phyloP scores from a whole-genome alignment of 1,140 invertebrate genomes.

The Eufriesea mexicana region DNA sequence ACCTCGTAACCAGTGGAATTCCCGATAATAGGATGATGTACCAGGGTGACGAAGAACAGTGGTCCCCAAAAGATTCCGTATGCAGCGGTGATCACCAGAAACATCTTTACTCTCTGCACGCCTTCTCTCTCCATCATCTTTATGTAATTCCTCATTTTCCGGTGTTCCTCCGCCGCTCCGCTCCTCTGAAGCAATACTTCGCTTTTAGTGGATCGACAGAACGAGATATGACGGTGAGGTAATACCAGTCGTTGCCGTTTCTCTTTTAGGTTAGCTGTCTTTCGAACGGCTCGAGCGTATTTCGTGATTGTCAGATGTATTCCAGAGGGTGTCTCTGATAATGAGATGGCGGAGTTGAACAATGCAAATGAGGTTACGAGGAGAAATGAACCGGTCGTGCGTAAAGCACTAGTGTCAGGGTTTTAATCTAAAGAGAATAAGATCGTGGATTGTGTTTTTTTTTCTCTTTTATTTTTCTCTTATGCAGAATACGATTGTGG shows the following conservation, averaged over 20 bases:
- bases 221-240: background rate
- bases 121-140: conserved; percentile 90
- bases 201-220: conserved; percentile 14
- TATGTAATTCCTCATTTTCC: conserved; percentile 90
- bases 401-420: background rate
- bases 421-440: background rate
- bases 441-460: background rate
- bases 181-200: conserved; percentile 68
- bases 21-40: conserved; percentile 88
- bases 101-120: conserved; percentile 91
- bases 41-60: conserved; percentile 91
- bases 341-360: background rate
- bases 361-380: conserved; percentile 4
- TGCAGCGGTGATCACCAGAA: conserved; percentile 91
- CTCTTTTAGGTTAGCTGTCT: background rate
- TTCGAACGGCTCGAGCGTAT: background rate
- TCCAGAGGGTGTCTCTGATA: background rate
- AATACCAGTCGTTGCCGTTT: background rate
- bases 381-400: background rate
- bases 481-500: no score
- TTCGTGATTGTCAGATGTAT: background rate
- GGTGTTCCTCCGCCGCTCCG: conserved; percentile 87
- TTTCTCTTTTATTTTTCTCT: background rate
- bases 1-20: conserved; percentile 88
- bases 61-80: conserved; percentile 95